Conservation (phyloP, 2,888 invertebrate genomes). For the Idaea dimidiata region DNA sequence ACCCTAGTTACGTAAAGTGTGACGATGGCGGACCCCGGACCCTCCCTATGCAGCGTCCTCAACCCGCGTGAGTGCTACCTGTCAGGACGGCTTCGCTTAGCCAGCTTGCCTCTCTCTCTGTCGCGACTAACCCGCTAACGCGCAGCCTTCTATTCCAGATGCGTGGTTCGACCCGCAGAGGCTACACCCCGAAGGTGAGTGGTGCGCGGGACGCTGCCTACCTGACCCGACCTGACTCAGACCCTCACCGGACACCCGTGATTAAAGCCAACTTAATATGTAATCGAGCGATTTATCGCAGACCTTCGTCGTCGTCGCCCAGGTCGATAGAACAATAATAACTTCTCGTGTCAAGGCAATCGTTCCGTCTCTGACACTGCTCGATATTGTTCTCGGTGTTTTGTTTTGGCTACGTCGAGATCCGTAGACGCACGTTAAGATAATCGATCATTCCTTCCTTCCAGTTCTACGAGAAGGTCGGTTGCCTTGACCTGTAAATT, state of each 20-base stretch:
- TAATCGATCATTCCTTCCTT: not conserved
- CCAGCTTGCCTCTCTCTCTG: conserved; percentile 58
- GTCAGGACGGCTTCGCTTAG: conserved; percentile 48
- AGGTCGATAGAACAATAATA: conserved; percentile 51
- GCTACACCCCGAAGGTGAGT: conserved; percentile 95
- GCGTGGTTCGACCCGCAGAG: conserved; percentile 96
- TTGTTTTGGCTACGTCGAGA: too few relatives aligned
- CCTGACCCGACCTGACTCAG: conserved; percentile 32
- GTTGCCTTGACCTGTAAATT: not conserved
- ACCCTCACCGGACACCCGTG: conserved; percentile 19
- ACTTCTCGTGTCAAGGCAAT: conserved; percentile 50
- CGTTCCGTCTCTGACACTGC: conserved; percentile 36
- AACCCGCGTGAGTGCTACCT: conserved; percentile 64
- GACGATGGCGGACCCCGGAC: conserved; percentile 71
- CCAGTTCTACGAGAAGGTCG: not conserved
- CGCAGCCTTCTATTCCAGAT: conserved; percentile 88
- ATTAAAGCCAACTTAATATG: conserved; percentile 28
- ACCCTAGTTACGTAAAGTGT: conserved; percentile 73
- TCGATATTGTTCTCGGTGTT: conserved; percentile 36
- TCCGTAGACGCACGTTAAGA: too few relatives aligned
- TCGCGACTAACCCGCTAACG: conserved; percentile 80
- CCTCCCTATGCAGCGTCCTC: conserved; percentile 76
- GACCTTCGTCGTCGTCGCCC: conserved; percentile 28
- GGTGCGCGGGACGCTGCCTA: conserved; percentile 40
- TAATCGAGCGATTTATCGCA: conserved; percentile 23